These are phyloP conservation scores for Perdita meconis DNA, from an alignment of 2,888 invertebrate genomes.

Conservation along the genomic window DNA sequence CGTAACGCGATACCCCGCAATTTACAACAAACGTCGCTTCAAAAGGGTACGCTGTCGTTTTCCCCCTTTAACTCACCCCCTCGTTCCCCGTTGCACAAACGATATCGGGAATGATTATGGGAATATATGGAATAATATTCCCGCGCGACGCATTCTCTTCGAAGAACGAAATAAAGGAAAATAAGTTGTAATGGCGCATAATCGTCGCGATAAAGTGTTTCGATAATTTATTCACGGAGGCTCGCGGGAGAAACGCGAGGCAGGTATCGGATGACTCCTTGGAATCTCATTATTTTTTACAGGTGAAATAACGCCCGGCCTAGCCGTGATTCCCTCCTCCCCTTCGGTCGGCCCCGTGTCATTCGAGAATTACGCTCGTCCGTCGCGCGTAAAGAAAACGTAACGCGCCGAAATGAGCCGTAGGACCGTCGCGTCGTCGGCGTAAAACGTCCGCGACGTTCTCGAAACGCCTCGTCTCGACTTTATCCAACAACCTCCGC, in stretches of 20 bases:
- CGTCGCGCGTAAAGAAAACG: constrained; percentile 41
- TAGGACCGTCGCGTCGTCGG: constrained; percentile 13
- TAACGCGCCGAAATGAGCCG: constrained; percentile 42
- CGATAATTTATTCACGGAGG: constrained; percentile 56
- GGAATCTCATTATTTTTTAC: constrained; percentile 61
- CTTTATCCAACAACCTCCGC: neutral
- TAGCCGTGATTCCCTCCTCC: constrained; percentile 51
- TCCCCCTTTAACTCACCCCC: neutral
- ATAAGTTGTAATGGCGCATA: constrained; percentile 53
- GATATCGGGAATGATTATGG: constrained; percentile 7
- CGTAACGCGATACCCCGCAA: constrained; percentile 12
- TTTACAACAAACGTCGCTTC: constrained; percentile 2
- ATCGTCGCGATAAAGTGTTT: constrained; percentile 57
- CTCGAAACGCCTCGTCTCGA: neutral
- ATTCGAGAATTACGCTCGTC: constrained; percentile 43
- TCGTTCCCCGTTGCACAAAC: neutral
- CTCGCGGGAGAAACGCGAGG: constrained; percentile 45
- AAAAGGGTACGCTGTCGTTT: neutral
- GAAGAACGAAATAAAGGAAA: constrained; percentile 3
- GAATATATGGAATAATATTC: neutral
- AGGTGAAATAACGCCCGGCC: constrained; percentile 51
- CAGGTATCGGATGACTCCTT: constrained; percentile 56
- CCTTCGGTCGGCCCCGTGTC: constrained; percentile 53
- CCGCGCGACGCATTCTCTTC: neutral
- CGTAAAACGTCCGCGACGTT: too few species aligned